phyloP scores from a whole-genome alignment of 2,888 invertebrate genomes.

The Keiferia lycopersicella region DNA sequence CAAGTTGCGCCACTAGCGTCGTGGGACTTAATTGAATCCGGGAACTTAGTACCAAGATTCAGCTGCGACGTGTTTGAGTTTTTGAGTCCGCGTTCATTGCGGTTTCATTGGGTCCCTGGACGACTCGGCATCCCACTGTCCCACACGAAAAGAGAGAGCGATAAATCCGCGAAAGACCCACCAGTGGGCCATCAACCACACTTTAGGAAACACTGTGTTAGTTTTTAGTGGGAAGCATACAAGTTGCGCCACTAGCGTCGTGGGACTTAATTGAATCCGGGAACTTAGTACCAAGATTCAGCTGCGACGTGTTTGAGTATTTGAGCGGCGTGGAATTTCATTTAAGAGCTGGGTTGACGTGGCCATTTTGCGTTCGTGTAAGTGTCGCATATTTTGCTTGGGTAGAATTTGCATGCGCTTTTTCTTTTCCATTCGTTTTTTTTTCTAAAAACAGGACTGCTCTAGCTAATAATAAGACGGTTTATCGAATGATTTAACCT shows the following conservation, averaged over 20 bases:
- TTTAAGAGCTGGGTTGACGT: conserved; percentile 3
- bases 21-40: conserved; percentile 26
- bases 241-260: conserved; percentile 20
- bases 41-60: conserved; percentile 24
- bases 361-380: not conserved
- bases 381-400: not conserved
- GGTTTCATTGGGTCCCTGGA: too few species aligned
- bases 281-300: conserved; percentile 25
- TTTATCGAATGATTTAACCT: too few species aligned
- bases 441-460: too few species aligned
- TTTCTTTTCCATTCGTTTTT: not conserved
- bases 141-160: too few species aligned
- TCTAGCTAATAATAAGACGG: too few species aligned
- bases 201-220: conserved; percentile 2
- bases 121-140: too few species aligned
- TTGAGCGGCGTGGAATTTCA: conserved; percentile 15
- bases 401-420: not conserved
- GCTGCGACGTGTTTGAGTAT: conserved; percentile 27
- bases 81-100: conserved; percentile 19
- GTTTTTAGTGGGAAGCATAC: conserved; percentile 14
- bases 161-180: not conserved
- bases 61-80: conserved; percentile 27
- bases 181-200: not conserved
- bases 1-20: conserved; percentile 14
- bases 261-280: conserved; percentile 26